phyloP scores from a whole-genome alignment of 2,888 invertebrate genomes.

The Zhuqinia jingwanae region DNA sequence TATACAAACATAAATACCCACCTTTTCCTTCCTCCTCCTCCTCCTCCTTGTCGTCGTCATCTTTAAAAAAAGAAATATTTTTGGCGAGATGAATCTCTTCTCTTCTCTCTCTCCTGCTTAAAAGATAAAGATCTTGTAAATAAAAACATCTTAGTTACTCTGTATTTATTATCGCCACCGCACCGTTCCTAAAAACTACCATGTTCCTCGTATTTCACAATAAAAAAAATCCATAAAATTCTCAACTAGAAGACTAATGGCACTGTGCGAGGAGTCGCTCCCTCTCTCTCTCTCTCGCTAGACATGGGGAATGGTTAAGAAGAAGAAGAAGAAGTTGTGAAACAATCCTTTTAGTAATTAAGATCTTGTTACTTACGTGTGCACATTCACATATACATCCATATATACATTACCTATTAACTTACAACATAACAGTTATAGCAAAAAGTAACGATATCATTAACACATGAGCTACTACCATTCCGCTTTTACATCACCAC shows the following conservation, averaged over 20 bases:
- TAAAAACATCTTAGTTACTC: slow-evolving; percentile 33
- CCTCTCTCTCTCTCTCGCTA: background rate
- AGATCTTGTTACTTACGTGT: slow-evolving; percentile 55
- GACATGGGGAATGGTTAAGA: background rate
- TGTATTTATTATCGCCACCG: background rate
- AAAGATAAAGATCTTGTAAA: slow-evolving; percentile 5
- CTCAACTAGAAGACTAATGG: slow-evolving; percentile 50
- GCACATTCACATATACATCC: slow-evolving; percentile 5
- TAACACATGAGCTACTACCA: background rate
- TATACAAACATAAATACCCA: background rate
- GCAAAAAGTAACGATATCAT: slow-evolving; percentile 6
- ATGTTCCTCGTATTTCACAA: slow-evolving; percentile 49
- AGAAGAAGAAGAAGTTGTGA: slow-evolving; percentile 53
- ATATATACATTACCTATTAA: background rate
- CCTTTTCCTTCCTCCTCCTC: slow-evolving; percentile 10
- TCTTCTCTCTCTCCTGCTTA: background rate
- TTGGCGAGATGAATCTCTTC: slow-evolving; percentile 22
- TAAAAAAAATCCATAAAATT: slow-evolving; percentile 58
- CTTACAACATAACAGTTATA: background rate
- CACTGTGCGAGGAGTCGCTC: background rate
- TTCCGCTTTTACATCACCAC: background rate
- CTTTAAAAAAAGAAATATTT: slow-evolving; percentile 25
- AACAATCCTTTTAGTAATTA: slow-evolving; percentile 68
- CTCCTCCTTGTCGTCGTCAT: slow-evolving; percentile 5
- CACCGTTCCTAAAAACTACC: background rate